Evolutionary conservation across 1,140 invertebrate genomes (phyloP).

Genomic region (Colletes gigas): DNA sequence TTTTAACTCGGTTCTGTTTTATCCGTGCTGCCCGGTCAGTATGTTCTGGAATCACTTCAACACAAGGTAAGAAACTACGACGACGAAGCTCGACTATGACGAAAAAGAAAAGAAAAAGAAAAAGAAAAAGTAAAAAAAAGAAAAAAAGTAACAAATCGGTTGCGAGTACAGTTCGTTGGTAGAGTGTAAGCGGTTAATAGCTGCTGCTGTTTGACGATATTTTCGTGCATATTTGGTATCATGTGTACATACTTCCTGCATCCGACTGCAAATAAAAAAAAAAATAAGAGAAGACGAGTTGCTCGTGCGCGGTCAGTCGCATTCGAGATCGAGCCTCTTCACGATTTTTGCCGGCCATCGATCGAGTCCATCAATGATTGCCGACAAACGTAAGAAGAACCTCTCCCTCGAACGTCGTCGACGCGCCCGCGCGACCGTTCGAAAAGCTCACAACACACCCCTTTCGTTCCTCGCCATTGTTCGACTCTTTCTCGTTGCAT

Average conservation of each 20-base stretch:
- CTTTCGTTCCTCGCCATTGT: constrained; percentile 48
- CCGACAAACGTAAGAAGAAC: constrained; percentile 4
- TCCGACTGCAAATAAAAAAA: constrained; percentile 38
- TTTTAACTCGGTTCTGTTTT: constrained; percentile 82
- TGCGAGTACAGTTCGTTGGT: constrained; percentile 45
- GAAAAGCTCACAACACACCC: constrained; percentile 11
- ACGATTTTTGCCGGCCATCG: constrained; percentile 1
- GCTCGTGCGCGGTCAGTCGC: neutral
- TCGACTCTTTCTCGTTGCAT: constrained; percentile 80
- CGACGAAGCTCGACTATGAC: constrained; percentile 47
- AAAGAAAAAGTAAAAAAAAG: neutral
- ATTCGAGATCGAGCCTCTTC: constrained; percentile 14
- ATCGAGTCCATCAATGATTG: neutral
- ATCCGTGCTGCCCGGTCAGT: constrained; percentile 89
- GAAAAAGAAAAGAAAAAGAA: neutral
- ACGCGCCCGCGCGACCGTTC: constrained; percentile 10
- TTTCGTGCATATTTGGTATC: constrained; percentile 64
- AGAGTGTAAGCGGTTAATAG: constrained; percentile 53
- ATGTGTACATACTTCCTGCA: constrained; percentile 63
- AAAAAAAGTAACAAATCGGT: constrained; percentile 13
- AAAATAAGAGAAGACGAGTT: neutral
- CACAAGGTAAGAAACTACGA: constrained; percentile 91
- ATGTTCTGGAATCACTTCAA: constrained; percentile 99
- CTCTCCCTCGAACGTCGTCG: constrained; percentile 27
- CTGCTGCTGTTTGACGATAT: constrained; percentile 63